Evolutionary conservation across 1,140 invertebrate genomes (phyloP).

Genomic region (Cylas formicarius): DNA sequence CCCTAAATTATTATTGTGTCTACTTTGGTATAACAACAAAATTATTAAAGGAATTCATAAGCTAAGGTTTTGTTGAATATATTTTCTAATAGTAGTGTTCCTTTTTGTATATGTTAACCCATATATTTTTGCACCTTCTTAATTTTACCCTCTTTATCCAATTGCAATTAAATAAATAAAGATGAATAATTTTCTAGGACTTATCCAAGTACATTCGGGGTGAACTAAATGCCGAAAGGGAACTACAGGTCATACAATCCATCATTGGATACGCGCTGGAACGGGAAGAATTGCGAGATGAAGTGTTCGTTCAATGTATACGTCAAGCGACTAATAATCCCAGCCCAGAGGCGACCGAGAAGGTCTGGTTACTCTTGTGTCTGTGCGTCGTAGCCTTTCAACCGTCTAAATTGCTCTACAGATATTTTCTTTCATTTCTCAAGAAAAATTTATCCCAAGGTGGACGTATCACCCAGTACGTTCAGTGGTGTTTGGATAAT

Average conservation of each 20-base stretch:
- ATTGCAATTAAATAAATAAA: too few relatives aligned
- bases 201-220: constrained; percentile 79
- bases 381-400: constrained; percentile 86
- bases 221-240: constrained; percentile 74
- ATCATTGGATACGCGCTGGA: constrained; percentile 82
- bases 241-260: constrained; percentile 73
- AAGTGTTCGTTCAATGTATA: constrained; percentile 83
- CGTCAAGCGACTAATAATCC: constrained; percentile 81
- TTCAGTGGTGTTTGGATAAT: constrained; percentile 91
- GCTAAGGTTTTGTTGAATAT: constrained; percentile 8
- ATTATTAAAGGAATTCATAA: too few relatives aligned
- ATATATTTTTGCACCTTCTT: too few relatives aligned
- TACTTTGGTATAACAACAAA: too few relatives aligned
- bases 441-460: constrained; percentile 64
- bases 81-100: constrained; percentile 6
- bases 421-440: constrained; percentile 71
- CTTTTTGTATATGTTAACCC: too few relatives aligned
- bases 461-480: constrained; percentile 73
- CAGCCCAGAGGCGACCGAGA: constrained; percentile 67
- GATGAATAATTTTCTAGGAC: too few relatives aligned
- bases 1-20: too few relatives aligned
- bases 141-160: too few relatives aligned
- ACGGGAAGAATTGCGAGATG: constrained; percentile 80
- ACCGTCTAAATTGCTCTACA: constrained; percentile 79
- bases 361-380: constrained; percentile 84